phyloP scores from a whole-genome alignment of 2,113 vertebrate genomes.

The Dipodomys stephensi region DNA sequence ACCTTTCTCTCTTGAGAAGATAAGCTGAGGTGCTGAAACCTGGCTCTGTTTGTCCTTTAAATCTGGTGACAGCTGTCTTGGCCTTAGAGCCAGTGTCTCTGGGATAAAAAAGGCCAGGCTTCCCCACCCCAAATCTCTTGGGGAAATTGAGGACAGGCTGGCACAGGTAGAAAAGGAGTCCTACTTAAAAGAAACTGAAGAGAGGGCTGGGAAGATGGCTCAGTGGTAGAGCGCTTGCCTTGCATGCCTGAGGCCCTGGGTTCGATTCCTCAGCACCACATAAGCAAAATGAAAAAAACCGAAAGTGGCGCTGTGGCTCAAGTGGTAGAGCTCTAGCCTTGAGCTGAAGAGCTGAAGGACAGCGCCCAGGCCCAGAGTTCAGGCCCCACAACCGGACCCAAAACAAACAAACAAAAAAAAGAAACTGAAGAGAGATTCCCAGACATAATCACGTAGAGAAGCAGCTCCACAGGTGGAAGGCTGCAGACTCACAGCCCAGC shows the following conservation, averaged over 20 bases:
- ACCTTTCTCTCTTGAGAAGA: background rate
- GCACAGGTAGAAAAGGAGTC: conserved; percentile 34
- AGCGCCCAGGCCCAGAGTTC: too few relatives aligned
- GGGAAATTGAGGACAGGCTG: conserved; percentile 59
- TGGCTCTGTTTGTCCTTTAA: conserved; percentile 18
- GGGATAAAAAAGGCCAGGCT: background rate
- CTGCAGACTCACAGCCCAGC: background rate
- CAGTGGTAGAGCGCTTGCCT: too few relatives aligned
- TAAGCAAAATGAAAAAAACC: too few relatives aligned
- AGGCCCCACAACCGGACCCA: too few relatives aligned
- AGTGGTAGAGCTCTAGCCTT: too few relatives aligned
- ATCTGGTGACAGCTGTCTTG: background rate
- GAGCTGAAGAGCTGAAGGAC: too few relatives aligned
- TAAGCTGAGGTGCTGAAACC: background rate
- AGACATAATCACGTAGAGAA: conserved; percentile 38
- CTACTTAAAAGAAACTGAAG: conserved; percentile 42
- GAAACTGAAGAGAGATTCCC: conserved; percentile 28
- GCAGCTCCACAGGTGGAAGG: background rate
- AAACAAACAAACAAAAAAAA: too few relatives aligned
- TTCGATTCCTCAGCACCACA: too few relatives aligned
- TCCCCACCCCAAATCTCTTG: background rate
- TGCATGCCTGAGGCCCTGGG: too few relatives aligned
- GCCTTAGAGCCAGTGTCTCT: background rate
- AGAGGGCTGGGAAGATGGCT: too few relatives aligned
- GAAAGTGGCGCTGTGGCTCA: too few relatives aligned